phyloP scores from a whole-genome alignment of 2,888 invertebrate genomes.

The Agonopterix subpropinquella region DNA sequence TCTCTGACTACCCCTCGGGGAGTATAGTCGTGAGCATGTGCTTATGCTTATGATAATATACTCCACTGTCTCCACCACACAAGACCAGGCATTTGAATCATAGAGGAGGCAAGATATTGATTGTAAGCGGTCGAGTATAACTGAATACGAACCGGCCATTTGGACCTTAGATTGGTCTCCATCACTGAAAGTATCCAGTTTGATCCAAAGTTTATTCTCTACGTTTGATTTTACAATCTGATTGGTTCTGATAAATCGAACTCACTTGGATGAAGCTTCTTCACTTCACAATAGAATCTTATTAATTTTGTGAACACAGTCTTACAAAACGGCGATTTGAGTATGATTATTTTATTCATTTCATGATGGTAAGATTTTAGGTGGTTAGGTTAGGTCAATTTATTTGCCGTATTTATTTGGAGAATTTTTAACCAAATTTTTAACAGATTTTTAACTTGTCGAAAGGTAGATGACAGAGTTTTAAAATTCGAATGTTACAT shows the following conservation, averaged over 20 bases:
- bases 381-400: too few species aligned
- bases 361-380: conserved; percentile 29
- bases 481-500: too few species aligned
- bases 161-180: conserved; percentile 25
- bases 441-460: too few species aligned
- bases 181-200: conserved; percentile 28
- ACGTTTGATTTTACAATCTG: conserved; percentile 5
- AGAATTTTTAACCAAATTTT: too few species aligned
- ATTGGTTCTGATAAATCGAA: conserved; percentile 17
- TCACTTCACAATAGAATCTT: conserved; percentile 22
- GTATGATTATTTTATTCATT: conserved; percentile 34
- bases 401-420: too few species aligned
- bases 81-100: too few species aligned
- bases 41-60: too few species aligned
- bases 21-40: too few species aligned
- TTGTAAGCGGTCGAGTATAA: background rate
- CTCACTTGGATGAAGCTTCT: conserved; percentile 27
- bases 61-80: too few species aligned
- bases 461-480: too few species aligned
- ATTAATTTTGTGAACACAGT: conserved; percentile 22
- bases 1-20: too few species aligned
- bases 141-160: conserved; percentile 30
- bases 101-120: too few species aligned
- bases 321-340: conserved; percentile 22
- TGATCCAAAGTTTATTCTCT: conserved; percentile 12